Evolutionary conservation across 1,140 invertebrate genomes (phyloP).

Genomic region (Drosophila neocordata): DNA sequence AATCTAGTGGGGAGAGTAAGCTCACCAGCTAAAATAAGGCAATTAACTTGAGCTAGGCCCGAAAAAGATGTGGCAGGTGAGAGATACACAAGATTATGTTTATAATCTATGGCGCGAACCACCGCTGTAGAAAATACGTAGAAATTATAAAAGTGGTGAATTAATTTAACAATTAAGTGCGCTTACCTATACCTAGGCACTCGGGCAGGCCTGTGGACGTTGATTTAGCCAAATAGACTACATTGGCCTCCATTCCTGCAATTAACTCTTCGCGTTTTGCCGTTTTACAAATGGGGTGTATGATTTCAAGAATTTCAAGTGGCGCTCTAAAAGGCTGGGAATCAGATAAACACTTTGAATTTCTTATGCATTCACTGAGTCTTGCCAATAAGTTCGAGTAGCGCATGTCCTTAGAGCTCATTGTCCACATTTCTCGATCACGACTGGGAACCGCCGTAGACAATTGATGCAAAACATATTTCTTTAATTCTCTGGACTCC

Average conservation of each 20-base stretch:
- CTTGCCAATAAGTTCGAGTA: conserved; percentile 65
- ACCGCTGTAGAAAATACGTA: conserved; percentile 48
- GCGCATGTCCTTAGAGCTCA: conserved; percentile 72
- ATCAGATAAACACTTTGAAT: conserved; percentile 56
- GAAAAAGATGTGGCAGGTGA: conserved; percentile 52
- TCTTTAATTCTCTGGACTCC: neutral
- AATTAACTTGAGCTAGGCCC: conserved; percentile 52
- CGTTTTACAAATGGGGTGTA: conserved; percentile 32
- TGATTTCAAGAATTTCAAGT: conserved; percentile 48
- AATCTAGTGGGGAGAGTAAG: conserved; percentile 66
- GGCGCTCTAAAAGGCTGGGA: conserved; percentile 39
- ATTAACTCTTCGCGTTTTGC: conserved; percentile 43
- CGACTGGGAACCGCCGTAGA: conserved; percentile 38
- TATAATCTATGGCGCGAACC: conserved; percentile 68
- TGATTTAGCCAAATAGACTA: conserved; percentile 61
- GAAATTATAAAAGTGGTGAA: neutral
- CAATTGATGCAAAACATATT: conserved; percentile 47
- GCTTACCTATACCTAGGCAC: conserved; percentile 75
- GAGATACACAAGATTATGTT: conserved; percentile 50
- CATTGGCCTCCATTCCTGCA: conserved; percentile 67
- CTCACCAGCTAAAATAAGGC: conserved; percentile 58
- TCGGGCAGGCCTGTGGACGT: conserved; percentile 15
- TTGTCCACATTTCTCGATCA: conserved; percentile 45
- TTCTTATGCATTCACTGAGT: conserved; percentile 49
- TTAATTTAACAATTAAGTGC: neutral